Evolutionary conservation across 2,797 vertebrate species (phyloP), one percentile per base, ranked within the genome.

Genomic region (Smutsia temminckii): DNA sequence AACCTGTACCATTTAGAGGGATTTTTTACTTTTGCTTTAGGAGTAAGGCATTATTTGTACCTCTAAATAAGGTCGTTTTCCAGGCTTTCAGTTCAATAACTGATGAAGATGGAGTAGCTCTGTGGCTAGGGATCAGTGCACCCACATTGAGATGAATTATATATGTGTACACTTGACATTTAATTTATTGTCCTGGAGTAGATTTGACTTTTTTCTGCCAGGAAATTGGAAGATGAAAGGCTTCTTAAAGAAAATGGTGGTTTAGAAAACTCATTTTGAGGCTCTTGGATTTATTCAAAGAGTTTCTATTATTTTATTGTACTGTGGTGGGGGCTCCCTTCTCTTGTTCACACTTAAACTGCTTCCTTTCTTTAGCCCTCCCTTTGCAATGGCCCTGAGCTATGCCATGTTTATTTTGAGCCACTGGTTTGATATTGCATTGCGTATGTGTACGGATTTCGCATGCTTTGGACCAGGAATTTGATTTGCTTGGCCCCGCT

Each of bases 401-500:
- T 87, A 14, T 37, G 5, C 51, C 61, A 49, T 79, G 49, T 92
- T 95, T 92, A 74, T 63, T 86, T 93, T 86, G 71, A 96, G 78
- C 83, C 84, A 42, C 51, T 95, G 59, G 34, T 85, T 93, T 95
- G 78, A 17, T 94, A 7, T 53, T 95, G 51, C 92, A 71, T 77
- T 75, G 71, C 51, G 25, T 75, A 84, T 89, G 13, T n/a, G 9
- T 93, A 75, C 95, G 72, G 66, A 81, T 29, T 85, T 53, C 66
- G 25, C 75, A 72, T 81, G 53, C 57, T 95, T 93, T 96, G 95
- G 93, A 75, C 49, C 78, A 78, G 59, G 10, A 71, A 86, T 87
- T 90, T 95, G 96, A 91, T 96, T 94, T 96, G 55, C 42, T 95
- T 96, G 93, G 94, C 89, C 5, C n/a, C 49, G 80, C 81, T 95